Conservation (phyloP, 2,113 vertebrate genomes). For the Oreochromis tanganicae region DNA sequence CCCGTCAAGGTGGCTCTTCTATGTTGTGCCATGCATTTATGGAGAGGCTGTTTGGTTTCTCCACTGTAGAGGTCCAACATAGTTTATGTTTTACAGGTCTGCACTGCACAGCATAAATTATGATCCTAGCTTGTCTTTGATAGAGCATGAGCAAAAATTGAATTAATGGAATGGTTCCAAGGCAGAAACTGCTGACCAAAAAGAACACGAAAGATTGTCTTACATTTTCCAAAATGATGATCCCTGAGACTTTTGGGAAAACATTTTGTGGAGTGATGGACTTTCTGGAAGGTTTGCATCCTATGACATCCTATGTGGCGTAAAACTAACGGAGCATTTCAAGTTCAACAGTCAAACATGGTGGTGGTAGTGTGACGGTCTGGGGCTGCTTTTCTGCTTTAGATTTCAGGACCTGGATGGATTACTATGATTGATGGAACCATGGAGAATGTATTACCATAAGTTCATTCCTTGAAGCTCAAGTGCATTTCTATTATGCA, state of each 20-base stretch:
- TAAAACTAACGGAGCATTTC: not conserved
- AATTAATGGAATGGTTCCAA: not conserved
- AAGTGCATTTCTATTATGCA: not conserved
- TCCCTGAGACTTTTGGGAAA: not conserved
- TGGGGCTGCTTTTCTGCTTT: not conserved
- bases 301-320: not conserved
- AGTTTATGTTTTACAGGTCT: not conserved
- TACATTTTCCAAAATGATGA: not conserved
- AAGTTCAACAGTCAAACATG: not conserved
- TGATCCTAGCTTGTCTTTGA: not conserved
- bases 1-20: not conserved
- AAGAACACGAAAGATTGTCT: not conserved
- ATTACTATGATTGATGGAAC: not conserved
- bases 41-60: not conserved
- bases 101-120: not conserved
- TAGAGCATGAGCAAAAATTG: not conserved
- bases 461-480: not conserved
- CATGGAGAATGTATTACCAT: not conserved
- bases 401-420: not conserved
- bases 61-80: not conserved
- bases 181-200: not conserved
- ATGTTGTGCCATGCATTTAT: not conserved
- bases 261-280: not conserved
- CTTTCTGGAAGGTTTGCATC: not conserved
- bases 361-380: not conserved